These are phyloP conservation scores for Bibio marci DNA, from an alignment of 2,888 invertebrate genomes.

Conservation along the genomic window DNA sequence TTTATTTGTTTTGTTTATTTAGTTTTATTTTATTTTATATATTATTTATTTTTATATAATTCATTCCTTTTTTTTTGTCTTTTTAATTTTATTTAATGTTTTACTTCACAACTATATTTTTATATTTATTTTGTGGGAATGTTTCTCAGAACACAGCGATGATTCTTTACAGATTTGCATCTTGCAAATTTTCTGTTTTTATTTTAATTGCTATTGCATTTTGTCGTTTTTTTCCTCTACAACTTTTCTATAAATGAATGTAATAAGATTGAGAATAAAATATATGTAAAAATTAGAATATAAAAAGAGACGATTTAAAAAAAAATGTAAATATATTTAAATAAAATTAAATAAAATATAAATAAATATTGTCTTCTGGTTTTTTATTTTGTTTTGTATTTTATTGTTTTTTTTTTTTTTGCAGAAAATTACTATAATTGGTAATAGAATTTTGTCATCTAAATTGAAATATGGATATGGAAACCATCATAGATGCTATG, in stretches of 20 bases:
- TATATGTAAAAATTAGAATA: not conserved
- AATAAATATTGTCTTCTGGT: too few relatives aligned
- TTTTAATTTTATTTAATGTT: not conserved
- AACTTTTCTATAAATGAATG: constrained; percentile 1
- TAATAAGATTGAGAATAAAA: not conserved
- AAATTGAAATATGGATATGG: not conserved
- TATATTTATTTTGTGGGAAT: constrained; percentile 2
- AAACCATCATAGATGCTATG: too few relatives aligned
- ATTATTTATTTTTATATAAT: not conserved
- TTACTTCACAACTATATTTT: constrained; percentile 1
- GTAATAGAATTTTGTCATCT: not conserved
- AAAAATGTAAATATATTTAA: not conserved
- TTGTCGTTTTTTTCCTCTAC: constrained; percentile 1
- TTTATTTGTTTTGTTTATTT: not conserved
- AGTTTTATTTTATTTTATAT: not conserved
- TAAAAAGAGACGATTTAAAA: not conserved
- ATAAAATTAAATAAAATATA: too few relatives aligned
- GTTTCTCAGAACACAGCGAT: constrained; percentile 1
- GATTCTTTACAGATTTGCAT: constrained; percentile 2
- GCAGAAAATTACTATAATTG: too few relatives aligned
- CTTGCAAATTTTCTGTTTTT: constrained; percentile 2
- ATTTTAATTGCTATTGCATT: constrained; percentile 3
- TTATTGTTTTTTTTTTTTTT: too few relatives aligned
- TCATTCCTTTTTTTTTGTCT: too few relatives aligned
- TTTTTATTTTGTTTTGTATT: too few relatives aligned